Base-by-base conservation (phyloP, 2,113 vertebrate genomes). In the Merops nubicus region DNA sequence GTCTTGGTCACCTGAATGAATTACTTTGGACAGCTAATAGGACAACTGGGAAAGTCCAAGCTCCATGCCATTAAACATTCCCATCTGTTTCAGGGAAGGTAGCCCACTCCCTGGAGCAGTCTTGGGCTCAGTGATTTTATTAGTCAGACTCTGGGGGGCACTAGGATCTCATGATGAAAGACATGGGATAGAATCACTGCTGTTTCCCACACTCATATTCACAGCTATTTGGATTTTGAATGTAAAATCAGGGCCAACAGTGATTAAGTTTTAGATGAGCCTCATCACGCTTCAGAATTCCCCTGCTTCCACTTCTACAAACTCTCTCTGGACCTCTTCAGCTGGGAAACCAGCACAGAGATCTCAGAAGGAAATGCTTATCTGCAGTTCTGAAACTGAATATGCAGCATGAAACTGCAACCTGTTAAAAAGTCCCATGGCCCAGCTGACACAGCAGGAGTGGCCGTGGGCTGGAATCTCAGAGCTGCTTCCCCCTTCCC, bases 131-230 rank as follows among this genome's bases (percentile, higher is more conserved):
- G 89, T 88, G 96, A 95, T 96, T 95, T 91, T 87, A 69, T 89
- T 68, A 91, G 51, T 94, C 77, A 81, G 91, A 95, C 96, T 96
- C 95, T 96, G 91, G 96, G 89, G 95, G 96, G 96, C 96, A 96
- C 94, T 88, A 91, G 67, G 93, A 88, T 89, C 63, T 93, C 93
- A 57, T 51, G 40, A 93, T 82, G 93, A 82, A 89, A 89, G 72
- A 45, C 1, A 3, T 2, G 33, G 89, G 26, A 89, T 51, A 75
- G 65, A 85, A 85, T 72, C 72, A 63, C 81, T 79, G 64, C 62
- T 22, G 40, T 38, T 95, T 96, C 86, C 79, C 96, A 92, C 86
- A 50, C 72, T 91, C 8, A 0, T 43, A 54, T 81, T 75, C 88
- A 81, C 69, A 92, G 87, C 73, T 79, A 56, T 93, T 89, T 78